A percentile compares a stretch with the other conserved stretches of the same genome.
Conservation (phyloP, 2,888 invertebrate species). For the Agriopis leucophaearia region DNA sequence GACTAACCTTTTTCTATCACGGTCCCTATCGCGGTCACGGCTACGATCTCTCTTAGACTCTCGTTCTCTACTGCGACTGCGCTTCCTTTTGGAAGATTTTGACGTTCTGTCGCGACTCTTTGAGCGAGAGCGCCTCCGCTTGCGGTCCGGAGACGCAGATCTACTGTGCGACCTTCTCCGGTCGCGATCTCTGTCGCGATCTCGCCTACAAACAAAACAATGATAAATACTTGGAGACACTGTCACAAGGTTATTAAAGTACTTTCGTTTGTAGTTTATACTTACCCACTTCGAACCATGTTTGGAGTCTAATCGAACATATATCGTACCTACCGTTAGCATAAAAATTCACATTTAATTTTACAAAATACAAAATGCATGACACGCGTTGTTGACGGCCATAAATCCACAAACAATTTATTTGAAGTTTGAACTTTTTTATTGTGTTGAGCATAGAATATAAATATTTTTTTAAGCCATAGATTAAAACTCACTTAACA, state of each 20-base stretch:
- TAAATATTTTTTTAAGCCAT: no score
- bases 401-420: no score
- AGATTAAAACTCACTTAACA: no score
- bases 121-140: slow-evolving; percentile 85
- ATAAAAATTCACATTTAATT: neutral
- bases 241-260: neutral
- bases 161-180: slow-evolving; percentile 87
- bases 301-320: neutral
- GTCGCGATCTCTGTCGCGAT: slow-evolving; percentile 75
- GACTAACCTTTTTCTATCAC: slow-evolving; percentile 75
- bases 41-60: slow-evolving; percentile 86
- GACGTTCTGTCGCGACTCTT: slow-evolving; percentile 87
- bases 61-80: slow-evolving; percentile 89
- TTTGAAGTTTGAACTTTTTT: no score
- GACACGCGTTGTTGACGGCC: no score
- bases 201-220: slow-evolving; percentile 62
- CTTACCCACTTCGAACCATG: slow-evolving; percentile 81
- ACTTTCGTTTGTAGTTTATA: slow-evolving; percentile 19
- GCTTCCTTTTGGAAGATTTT: slow-evolving; percentile 87
- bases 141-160: slow-evolving; percentile 86
- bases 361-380: no score
- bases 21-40: slow-evolving; percentile 73
- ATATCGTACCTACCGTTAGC: neutral
- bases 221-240: neutral
- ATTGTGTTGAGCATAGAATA: no score